Conservation (phyloP, 2,113 vertebrate species). For the Vicugna pacos region DNA sequence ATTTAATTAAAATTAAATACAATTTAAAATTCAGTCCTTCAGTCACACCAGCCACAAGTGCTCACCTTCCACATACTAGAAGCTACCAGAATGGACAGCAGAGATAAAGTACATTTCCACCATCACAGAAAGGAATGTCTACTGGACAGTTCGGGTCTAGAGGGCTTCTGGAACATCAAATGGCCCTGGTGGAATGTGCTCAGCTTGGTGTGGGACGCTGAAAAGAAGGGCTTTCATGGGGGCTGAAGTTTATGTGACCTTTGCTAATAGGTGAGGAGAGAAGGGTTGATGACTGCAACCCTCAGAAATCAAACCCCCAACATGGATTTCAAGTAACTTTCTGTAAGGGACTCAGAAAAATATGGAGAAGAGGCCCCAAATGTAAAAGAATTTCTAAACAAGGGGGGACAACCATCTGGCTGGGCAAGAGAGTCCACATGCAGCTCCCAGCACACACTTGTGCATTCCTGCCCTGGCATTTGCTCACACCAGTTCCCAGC, state of each 20-base stretch:
- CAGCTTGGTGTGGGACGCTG: not conserved
- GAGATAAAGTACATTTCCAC: not conserved
- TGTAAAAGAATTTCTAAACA: constrained; percentile 37
- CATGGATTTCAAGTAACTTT: constrained; percentile 10
- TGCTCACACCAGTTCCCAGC: constrained; percentile 55
- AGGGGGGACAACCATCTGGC: not conserved
- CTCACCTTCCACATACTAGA: not conserved
- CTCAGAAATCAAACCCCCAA: not conserved
- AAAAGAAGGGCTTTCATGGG: not conserved
- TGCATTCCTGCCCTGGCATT: constrained; percentile 59
- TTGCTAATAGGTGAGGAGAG: not conserved
- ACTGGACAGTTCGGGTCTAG: not conserved
- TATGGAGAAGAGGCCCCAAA: not conserved
- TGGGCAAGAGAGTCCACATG: not conserved
- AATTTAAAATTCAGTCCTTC: not conserved
- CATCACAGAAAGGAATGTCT: not conserved
- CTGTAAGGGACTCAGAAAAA: not conserved
- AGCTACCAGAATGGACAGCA: not conserved
- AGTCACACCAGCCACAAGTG: not conserved
- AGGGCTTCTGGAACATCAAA: constrained; percentile 20
- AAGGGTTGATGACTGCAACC: not conserved
- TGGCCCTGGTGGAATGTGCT: not conserved
- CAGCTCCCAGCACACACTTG: constrained; percentile 50
- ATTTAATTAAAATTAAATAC: constrained; percentile 32
- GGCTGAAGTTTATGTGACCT: not conserved